phyloP scores from a whole-genome alignment of 2,888 invertebrate species.

The Invenusta paracnida region DNA sequence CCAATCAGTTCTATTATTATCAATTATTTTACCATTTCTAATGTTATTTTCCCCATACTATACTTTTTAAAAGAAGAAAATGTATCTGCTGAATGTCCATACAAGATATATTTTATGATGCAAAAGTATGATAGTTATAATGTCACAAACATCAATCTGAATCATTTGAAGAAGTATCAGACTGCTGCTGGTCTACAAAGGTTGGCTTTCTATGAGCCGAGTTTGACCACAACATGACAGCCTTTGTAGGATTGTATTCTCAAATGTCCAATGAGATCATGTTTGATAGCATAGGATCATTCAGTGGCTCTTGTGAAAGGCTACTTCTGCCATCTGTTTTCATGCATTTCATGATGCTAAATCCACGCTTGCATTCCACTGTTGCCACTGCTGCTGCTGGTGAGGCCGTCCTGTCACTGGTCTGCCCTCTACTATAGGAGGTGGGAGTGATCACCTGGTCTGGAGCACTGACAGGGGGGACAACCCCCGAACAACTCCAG shows the following conservation, averaged over 20 bases:
- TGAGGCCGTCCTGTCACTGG: too few relatives aligned
- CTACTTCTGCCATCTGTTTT: neutral
- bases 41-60: too few relatives aligned
- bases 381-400: neutral
- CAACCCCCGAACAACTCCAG: too few relatives aligned
- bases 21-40: too few relatives aligned
- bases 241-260: neutral
- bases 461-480: too few relatives aligned
- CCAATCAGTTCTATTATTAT: too few relatives aligned
- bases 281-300: neutral
- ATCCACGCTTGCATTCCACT: neutral
- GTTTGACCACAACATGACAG: neutral
- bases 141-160: neutral
- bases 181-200: neutral
- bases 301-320: neutral
- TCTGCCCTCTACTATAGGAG: too few relatives aligned
- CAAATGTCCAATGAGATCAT: neutral
- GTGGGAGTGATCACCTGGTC: too few relatives aligned
- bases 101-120: too few relatives aligned
- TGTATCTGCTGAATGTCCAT: too few relatives aligned
- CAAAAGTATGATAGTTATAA: neutral
- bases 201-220: neutral
- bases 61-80: too few relatives aligned
- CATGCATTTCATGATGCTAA: neutral
- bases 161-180: neutral